phyloP scores from a whole-genome alignment of 2,888 invertebrate genomes.

The Thymelicus acteon region DNA sequence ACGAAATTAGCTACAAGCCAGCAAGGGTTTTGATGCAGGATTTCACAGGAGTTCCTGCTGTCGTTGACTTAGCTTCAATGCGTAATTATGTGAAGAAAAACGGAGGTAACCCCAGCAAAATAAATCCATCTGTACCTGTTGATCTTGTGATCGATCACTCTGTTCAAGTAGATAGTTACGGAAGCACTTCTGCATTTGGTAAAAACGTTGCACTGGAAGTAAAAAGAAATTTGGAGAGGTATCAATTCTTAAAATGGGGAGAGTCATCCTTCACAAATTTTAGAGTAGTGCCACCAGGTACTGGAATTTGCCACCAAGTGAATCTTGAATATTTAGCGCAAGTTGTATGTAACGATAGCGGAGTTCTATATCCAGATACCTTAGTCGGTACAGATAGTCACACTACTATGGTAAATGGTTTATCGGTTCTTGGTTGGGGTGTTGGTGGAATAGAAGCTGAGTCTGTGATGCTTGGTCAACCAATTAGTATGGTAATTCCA shows the following conservation, averaged over 20 bases:
- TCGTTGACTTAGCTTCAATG: slow-evolving; percentile 10
- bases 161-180: slow-evolving; percentile 7
- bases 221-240: neutral
- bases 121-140: slow-evolving; percentile 7
- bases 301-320: slow-evolving; percentile 3
- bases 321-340: slow-evolving; percentile 16
- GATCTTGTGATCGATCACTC: slow-evolving; percentile 18
- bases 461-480: slow-evolving; percentile 8
- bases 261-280: slow-evolving; percentile 1
- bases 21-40: slow-evolving; percentile 11
- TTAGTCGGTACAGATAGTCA: slow-evolving; percentile 10
- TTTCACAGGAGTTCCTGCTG: slow-evolving; percentile 9
- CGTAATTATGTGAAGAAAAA: neutral
- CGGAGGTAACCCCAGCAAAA: neutral
- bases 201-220: neutral
- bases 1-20: slow-evolving; percentile 17
- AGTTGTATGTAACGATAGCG: neutral
- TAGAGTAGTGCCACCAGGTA: slow-evolving; percentile 7
- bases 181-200: neutral
- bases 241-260: slow-evolving; percentile 11
- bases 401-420: slow-evolving; percentile 13
- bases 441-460: slow-evolving; percentile 16
- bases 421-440: slow-evolving; percentile 13
- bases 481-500: slow-evolving; percentile 5
- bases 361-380: slow-evolving; percentile 10